These are phyloP conservation scores for Caenorhabditis inopinata DNA, from an alignment of 1,140 invertebrate species.

Conservation along the genomic window DNA sequence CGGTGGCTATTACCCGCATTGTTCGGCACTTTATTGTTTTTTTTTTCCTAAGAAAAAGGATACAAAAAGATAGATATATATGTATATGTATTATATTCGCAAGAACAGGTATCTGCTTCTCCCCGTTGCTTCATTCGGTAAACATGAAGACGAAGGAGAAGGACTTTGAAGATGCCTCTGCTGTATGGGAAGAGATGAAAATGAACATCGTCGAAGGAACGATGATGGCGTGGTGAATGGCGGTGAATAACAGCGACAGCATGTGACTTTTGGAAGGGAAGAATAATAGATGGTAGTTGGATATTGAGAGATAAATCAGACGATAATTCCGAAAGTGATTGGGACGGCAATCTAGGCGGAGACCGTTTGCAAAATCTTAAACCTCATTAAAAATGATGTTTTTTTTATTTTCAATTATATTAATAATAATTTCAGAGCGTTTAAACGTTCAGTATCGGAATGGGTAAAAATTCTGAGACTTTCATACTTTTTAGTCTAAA, in stretches of 20 bases:
- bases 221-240: neutral
- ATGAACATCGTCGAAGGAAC: conserved; percentile 20
- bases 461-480: no score
- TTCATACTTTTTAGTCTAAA: no score
- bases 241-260: neutral
- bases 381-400: no score
- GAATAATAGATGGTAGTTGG: no score
- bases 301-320: neutral
- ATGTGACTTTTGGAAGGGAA: conserved; percentile 1
- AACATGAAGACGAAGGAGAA: conserved; percentile 1
- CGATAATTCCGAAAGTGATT: neutral
- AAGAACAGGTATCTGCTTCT: conserved; percentile 13
- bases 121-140: neutral
- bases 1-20: no score
- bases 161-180: neutral
- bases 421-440: no score
- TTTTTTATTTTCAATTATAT: no score
- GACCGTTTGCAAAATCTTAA: no score
- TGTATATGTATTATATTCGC: conserved; percentile 17
- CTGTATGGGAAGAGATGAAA: neutral
- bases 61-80: conserved; percentile 24
- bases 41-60: neutral
- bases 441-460: no score
- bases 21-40: no score
- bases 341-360: neutral